Conservation (phyloP, 2,797 vertebrate species). For the Jordanella pulchra region DNA sequence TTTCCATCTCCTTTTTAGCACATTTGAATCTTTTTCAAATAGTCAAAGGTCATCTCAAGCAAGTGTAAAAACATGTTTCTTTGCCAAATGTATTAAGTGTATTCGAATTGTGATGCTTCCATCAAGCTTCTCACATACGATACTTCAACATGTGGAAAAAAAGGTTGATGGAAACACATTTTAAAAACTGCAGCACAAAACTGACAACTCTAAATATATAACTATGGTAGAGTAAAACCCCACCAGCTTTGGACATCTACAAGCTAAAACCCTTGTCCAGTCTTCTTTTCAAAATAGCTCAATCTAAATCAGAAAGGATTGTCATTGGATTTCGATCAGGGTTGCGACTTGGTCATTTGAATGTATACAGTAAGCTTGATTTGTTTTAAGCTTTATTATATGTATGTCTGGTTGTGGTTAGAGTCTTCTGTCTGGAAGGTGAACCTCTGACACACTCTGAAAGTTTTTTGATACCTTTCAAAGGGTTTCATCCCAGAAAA, state of each 20-base stretch:
- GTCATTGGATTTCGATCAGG: neutral
- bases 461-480: neutral
- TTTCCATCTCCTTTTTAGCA: too few species aligned
- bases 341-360: neutral
- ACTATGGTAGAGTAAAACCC: neutral
- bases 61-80: too few species aligned
- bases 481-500: neutral
- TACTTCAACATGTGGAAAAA: too few species aligned
- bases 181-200: too few species aligned
- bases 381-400: neutral
- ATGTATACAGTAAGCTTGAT: neutral
- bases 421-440: neutral
- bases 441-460: neutral
- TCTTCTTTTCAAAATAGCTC: neutral
- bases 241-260: neutral
- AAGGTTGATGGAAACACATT: too few species aligned
- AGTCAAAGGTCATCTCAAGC: too few species aligned
- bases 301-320: neutral
- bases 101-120: too few species aligned
- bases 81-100: too few species aligned
- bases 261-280: neutral
- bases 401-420: neutral
- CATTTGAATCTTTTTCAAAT: too few species aligned
- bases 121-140: too few species aligned
- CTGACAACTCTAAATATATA: too few species aligned